phyloP scores from a whole-genome alignment of 1,140 invertebrate genomes.

The Oncopeltus fasciatus region DNA sequence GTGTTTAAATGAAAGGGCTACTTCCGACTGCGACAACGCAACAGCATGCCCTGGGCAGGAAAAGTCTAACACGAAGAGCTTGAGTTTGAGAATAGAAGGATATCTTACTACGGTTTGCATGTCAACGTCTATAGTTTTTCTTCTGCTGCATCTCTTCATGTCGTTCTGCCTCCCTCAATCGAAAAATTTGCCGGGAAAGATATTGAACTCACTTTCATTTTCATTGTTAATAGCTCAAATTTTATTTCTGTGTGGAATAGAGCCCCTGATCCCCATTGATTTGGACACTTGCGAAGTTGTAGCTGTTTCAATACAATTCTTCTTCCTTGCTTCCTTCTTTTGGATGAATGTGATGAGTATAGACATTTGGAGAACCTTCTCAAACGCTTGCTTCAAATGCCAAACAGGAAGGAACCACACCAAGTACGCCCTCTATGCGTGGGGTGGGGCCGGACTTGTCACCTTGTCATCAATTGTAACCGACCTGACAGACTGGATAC shows the following conservation, averaged over 20 bases:
- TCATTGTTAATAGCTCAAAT: slow-evolving; percentile 1
- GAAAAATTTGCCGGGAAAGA: slow-evolving; percentile 8
- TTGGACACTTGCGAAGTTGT: background rate
- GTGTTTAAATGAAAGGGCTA: background rate
- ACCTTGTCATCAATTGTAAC: background rate
- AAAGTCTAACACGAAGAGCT: background rate
- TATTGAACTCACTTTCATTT: background rate
- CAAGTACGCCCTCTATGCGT: slow-evolving; percentile 23
- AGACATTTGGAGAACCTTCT: slow-evolving; percentile 19
- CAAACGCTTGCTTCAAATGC: slow-evolving; percentile 28
- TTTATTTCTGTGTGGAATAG: slow-evolving; percentile 5
- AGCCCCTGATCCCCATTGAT: background rate
- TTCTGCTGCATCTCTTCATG: background rate
- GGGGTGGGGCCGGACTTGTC: background rate
- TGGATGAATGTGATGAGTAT: slow-evolving; percentile 18
- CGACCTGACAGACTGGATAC: slow-evolving; percentile 7
- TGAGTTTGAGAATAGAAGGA: slow-evolving; percentile 2
- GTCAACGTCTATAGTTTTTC: background rate
- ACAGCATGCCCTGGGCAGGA: background rate
- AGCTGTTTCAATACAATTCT: slow-evolving; percentile 22
- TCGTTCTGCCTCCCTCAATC: background rate
- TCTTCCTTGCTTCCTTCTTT: slow-evolving; percentile 9
- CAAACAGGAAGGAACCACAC: slow-evolving; percentile 23
- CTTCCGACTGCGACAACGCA: background rate
- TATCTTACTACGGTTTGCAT: slow-evolving; percentile 8